These are phyloP conservation scores for Sphenopsis melanotis DNA, from an alignment of 2,797 vertebrate species.

Conservation along the genomic window DNA sequence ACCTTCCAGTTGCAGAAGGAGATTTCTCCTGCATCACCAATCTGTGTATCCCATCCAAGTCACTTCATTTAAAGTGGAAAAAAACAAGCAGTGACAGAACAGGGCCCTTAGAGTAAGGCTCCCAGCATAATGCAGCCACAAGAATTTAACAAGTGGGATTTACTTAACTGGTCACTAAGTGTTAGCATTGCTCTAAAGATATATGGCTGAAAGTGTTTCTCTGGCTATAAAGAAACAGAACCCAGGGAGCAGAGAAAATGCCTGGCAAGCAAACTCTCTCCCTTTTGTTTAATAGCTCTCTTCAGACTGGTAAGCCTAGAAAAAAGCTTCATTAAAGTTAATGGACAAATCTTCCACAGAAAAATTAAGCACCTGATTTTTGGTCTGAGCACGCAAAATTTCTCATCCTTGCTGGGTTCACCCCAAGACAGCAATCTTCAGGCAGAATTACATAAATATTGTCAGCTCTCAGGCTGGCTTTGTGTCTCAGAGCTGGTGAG, in stretches of 20 bases:
- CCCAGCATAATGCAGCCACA: slow-evolving; percentile 30
- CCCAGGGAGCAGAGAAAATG: slow-evolving; percentile 20
- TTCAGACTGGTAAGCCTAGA: slow-evolving; percentile 22
- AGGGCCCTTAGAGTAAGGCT: slow-evolving; percentile 17
- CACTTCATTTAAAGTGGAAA: slow-evolving; percentile 15
- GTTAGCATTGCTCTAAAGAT: slow-evolving; percentile 51
- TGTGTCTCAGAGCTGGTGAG: neutral
- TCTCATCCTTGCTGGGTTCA: slow-evolving; percentile 38
- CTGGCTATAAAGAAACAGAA: slow-evolving; percentile 49
- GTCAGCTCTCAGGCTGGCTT: slow-evolving; percentile 19
- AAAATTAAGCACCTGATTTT: slow-evolving; percentile 49
- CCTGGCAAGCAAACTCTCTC: slow-evolving; percentile 49
- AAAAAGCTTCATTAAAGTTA: slow-evolving; percentile 75
- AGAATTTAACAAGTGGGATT: slow-evolving; percentile 46
- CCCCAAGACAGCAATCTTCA: slow-evolving; percentile 44
- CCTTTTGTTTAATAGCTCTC: slow-evolving; percentile 56
- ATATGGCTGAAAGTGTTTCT: slow-evolving; percentile 47
- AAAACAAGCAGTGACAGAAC: slow-evolving; percentile 11
- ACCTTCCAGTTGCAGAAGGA: slow-evolving; percentile 20
- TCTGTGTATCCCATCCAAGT: slow-evolving; percentile 7
- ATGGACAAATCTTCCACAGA: slow-evolving; percentile 58
- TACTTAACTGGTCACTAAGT: slow-evolving; percentile 55
- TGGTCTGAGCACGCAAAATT: slow-evolving; percentile 43
- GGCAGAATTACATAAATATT: neutral
- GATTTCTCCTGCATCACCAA: neutral